A percentile compares a stretch with the other conserved stretches of the same genome.
These are phyloP conservation scores for Heliconius ethilla DNA, from an alignment of 2,888 invertebrate species.

Conservation along the genomic window DNA sequence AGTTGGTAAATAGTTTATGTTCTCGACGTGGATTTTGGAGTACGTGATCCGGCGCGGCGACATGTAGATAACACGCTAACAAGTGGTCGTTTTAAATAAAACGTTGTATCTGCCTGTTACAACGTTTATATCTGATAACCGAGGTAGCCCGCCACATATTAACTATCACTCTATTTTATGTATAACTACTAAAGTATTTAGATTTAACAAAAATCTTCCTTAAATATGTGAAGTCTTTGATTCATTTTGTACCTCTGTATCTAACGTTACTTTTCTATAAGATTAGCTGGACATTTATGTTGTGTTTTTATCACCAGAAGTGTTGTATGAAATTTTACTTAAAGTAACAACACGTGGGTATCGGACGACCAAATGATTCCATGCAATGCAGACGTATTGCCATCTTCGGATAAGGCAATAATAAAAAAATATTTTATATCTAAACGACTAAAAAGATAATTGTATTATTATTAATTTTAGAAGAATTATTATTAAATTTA, in stretches of 20 bases:
- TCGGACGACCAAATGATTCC: not conserved
- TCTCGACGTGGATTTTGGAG: conserved; percentile 77
- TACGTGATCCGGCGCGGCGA: conserved; percentile 74
- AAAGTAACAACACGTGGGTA: not conserved
- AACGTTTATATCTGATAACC: conserved; percentile 69
- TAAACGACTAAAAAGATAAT: no score
- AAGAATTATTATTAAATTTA: no score
- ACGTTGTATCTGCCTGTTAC: conserved; percentile 69
- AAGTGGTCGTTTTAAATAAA: conserved; percentile 73
- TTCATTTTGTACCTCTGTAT: not conserved
- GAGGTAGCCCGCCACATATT: conserved; percentile 55
- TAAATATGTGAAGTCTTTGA: not conserved
- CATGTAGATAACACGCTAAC: conserved; percentile 73
- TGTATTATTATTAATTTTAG: no score
- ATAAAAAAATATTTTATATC: not conserved
- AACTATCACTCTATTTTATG: conserved; percentile 33
- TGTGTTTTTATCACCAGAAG: not conserved
- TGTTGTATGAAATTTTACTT: no score
- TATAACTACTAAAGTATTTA: conserved; percentile 27
- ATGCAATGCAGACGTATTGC: not conserved
- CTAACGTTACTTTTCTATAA: not conserved
- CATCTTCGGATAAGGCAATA: not conserved
- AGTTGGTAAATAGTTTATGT: conserved; percentile 81
- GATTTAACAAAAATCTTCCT: conserved; percentile 9
- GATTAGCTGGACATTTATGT: no score